A percentile compares a stretch with the other conserved stretches of the same genome.
These are phyloP conservation scores for Operophtera brumata DNA, from an alignment of 2,888 invertebrate genomes.

Conservation along the genomic window DNA sequence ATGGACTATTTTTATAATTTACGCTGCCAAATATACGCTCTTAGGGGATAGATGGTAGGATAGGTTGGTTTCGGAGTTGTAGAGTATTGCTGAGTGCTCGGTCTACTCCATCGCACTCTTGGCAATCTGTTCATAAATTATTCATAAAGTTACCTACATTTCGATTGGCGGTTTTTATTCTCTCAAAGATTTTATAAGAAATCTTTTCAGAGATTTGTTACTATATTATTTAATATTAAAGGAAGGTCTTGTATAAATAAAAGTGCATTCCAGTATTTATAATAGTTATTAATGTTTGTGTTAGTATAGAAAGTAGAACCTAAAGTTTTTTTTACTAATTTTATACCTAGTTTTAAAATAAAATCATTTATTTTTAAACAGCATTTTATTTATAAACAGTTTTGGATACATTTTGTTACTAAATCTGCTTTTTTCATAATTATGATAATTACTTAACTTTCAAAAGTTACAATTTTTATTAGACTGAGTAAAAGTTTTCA, in stretches of 20 bases:
- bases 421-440: neutral
- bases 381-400: constrained; percentile 18
- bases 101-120: no score
- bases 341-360: constrained; percentile 14
- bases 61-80: no score
- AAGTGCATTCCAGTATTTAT: constrained; percentile 20
- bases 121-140: no score
- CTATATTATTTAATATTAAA: neutral
- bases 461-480: no score
- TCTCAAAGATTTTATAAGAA: no score
- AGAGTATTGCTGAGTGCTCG: no score
- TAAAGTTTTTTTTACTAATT: constrained; percentile 23
- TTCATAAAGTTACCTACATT: no score
- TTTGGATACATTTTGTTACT: constrained; percentile 21
- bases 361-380: constrained; percentile 1
- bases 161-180: no score
- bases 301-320: constrained; percentile 7
- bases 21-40: no score
- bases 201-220: neutral
- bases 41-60: no score
- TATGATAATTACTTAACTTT: neutral
- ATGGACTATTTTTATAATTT: no score
- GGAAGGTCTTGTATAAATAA: constrained; percentile 11
- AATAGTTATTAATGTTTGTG: constrained; percentile 19
- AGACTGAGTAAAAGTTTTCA: no score